A percentile compares a stretch with the other conserved stretches of the same genome.
Conservation (phyloP, 1,140 invertebrate genomes). For the Olivierus martensii region DNA sequence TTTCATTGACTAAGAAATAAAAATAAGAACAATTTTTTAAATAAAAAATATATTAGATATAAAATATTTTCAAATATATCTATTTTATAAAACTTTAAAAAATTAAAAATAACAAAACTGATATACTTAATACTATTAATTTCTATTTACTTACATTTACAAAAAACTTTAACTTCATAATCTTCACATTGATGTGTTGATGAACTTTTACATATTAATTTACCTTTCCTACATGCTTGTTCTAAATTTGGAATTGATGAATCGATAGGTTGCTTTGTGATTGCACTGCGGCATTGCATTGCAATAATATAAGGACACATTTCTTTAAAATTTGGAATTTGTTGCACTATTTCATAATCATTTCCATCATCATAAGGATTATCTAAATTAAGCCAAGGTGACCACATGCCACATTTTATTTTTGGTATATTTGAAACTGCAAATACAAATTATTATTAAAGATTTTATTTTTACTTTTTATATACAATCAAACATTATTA, state of each 20-base stretch:
- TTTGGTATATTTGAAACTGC: background rate
- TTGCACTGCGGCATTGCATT: background rate
- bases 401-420: slow-evolving; percentile 24
- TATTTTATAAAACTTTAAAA: too few relatives aligned
- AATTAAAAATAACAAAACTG: too few relatives aligned
- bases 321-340: slow-evolving; percentile 17
- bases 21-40: too few relatives aligned
- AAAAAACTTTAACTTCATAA: slow-evolving; percentile 32
- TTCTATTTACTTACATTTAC: slow-evolving; percentile 23
- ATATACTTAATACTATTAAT: too few relatives aligned
- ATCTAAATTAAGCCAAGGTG: slow-evolving; percentile 29
- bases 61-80: too few relatives aligned
- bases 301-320: background rate
- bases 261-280: background rate
- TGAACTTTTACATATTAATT: background rate
- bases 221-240: background rate
- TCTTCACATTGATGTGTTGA: slow-evolving; percentile 25
- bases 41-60: too few relatives aligned
- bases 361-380: slow-evolving; percentile 23
- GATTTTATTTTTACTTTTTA: too few relatives aligned
- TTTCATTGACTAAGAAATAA: too few relatives aligned
- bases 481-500: too few relatives aligned
- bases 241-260: too few relatives aligned
- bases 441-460: background rate
- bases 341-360: slow-evolving; percentile 26